Conservation (phyloP, 2,888 invertebrate genomes). For the Xestia rhomboidea region DNA sequence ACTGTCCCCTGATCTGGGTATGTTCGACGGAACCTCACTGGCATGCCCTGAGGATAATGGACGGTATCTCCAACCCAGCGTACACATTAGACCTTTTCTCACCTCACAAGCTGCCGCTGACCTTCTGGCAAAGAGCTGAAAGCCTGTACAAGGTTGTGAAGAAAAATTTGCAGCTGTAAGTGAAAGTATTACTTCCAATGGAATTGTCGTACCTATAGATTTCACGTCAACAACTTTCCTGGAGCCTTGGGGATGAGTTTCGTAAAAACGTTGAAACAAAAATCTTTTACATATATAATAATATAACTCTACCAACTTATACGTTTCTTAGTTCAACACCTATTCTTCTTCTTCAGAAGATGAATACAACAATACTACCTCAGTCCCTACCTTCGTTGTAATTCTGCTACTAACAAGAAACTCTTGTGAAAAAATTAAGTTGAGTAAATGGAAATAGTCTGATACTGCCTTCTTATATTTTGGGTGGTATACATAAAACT, state of each 20-base stretch:
- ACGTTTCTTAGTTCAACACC: neutral
- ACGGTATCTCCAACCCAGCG: slow-evolving; percentile 80
- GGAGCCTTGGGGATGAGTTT: neutral
- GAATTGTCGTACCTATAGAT: neutral
- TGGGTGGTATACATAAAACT: neutral
- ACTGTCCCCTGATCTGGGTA: slow-evolving; percentile 82
- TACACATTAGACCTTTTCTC: slow-evolving; percentile 79
- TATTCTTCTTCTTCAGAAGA: neutral
- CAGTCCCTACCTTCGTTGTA: neutral
- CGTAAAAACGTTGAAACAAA: neutral
- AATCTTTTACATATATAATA: neutral
- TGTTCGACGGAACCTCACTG: slow-evolving; percentile 80
- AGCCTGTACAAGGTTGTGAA: slow-evolving; percentile 73
- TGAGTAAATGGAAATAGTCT: no score
- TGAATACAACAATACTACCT: neutral
- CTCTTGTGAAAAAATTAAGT: no score
- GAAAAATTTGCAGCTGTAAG: slow-evolving; percentile 73
- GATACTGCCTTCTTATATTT: neutral
- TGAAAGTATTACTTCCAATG: slow-evolving; percentile 1
- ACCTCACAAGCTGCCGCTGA: slow-evolving; percentile 70
- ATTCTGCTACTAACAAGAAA: no score
- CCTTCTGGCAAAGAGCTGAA: slow-evolving; percentile 71
- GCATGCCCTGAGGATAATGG: slow-evolving; percentile 75
- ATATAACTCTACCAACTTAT: neutral
- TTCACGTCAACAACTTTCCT: neutral